Conservation (phyloP, 2,797 vertebrate species). For the Kryptolebias ocellatus region DNA sequence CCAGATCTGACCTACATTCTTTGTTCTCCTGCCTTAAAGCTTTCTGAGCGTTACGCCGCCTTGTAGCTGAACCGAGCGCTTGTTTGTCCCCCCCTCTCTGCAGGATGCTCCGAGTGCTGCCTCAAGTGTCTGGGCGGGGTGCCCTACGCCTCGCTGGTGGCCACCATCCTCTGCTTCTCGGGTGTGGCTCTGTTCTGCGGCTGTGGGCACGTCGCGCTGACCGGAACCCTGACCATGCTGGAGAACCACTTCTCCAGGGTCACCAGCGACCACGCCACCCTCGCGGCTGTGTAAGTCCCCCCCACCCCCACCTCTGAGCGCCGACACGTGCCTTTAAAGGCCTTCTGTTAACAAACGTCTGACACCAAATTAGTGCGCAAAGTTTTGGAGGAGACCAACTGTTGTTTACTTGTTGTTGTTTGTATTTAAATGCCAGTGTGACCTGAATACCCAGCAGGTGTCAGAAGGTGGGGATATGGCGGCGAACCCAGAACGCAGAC, state of each 20-base stretch:
- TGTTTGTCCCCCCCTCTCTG: constrained; percentile 64
- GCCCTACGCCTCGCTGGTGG: constrained; percentile 97
- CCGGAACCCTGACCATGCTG: constrained; percentile 91
- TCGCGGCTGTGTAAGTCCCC: constrained; percentile 89
- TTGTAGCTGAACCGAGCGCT: no score
- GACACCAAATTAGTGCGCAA: no score
- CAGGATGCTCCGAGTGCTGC: constrained; percentile 99
- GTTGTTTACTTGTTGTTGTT: no score
- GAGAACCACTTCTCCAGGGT: constrained; percentile 94
- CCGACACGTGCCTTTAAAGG: no score
- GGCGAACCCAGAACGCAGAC: no score
- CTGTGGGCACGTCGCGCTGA: constrained; percentile 95
- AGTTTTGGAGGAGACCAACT: no score
- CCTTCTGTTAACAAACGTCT: no score
- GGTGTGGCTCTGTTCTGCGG: constrained; percentile 97
- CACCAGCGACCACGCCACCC: constrained; percentile 88
- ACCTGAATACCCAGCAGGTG: no score
- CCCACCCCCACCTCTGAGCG: no score
- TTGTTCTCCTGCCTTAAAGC: constrained; percentile 15
- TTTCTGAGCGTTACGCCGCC: neutral
- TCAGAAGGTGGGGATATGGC: no score
- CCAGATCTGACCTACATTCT: constrained; percentile 23
- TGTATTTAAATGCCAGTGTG: no score
- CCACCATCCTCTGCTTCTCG: constrained; percentile 98
- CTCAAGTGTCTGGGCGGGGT: constrained; percentile 99